phyloP scores from a whole-genome alignment of 1,140 invertebrate species.

The Orius insidiosus region DNA sequence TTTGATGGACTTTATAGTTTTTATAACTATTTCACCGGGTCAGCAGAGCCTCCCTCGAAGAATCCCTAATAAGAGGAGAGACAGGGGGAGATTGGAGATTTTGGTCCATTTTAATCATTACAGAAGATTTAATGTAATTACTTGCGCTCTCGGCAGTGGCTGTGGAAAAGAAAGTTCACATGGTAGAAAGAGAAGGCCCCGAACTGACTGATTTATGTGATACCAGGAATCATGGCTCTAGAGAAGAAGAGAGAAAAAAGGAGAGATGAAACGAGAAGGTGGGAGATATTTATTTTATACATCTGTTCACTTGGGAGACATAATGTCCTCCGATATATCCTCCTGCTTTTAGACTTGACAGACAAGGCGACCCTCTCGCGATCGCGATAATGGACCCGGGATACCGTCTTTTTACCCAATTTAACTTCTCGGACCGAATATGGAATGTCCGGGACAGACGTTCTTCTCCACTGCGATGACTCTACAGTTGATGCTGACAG shows the following conservation, averaged over 20 bases:
- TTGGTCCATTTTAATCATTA: too few relatives aligned
- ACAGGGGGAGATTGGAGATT: too few relatives aligned
- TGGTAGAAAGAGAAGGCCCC: constrained; percentile 4
- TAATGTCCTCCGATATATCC: constrained; percentile 18
- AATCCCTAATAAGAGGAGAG: too few relatives aligned
- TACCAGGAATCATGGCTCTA: constrained; percentile 12
- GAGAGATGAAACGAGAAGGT: constrained; percentile 15
- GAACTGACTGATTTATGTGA: constrained; percentile 19
- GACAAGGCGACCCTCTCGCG: constrained; percentile 1
- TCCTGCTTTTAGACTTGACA: constrained; percentile 12
- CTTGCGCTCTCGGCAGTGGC: constrained; percentile 1
- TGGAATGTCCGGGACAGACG: too few relatives aligned
- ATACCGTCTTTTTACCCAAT: constrained; percentile 1
- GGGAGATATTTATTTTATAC: constrained; percentile 21
- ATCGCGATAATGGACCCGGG: neutral
- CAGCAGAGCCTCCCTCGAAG: too few relatives aligned
- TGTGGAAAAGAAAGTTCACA: constrained; percentile 14
- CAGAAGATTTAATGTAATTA: constrained; percentile 17
- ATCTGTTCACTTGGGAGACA: constrained; percentile 20
- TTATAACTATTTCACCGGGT: too few relatives aligned
- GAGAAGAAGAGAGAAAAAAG: neutral
- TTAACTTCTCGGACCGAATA: constrained; percentile 2
- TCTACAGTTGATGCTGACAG: too few relatives aligned
- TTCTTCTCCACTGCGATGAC: too few relatives aligned
- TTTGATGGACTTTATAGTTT: too few relatives aligned